Evolutionary conservation across 2,888 invertebrate genomes (phyloP).

Genomic region (Thecophora atra): DNA sequence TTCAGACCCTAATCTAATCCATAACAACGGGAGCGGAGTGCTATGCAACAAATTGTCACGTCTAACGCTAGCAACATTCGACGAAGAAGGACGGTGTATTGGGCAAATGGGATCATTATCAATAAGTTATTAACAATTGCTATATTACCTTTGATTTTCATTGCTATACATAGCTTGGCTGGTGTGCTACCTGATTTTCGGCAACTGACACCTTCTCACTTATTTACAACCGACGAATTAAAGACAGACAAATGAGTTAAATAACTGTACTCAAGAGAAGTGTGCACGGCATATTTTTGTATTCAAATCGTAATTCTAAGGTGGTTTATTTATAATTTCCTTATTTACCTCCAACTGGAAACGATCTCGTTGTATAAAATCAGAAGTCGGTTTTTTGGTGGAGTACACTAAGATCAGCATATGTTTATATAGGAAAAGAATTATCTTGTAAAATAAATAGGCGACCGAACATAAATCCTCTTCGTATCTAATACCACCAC

Average conservation of each 20-base stretch:
- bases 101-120: constrained; percentile 89
- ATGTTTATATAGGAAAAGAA: constrained; percentile 1
- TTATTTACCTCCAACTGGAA: no score
- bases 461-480: constrained; percentile 40
- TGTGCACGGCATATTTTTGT: neutral
- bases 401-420: neutral
- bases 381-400: neutral
- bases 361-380: neutral
- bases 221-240: neutral
- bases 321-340: neutral
- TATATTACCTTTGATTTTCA: constrained; percentile 44
- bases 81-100: constrained; percentile 86
- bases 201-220: neutral
- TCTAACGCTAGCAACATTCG: constrained; percentile 87
- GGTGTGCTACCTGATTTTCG: constrained; percentile 30
- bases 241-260: no score
- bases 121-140: constrained; percentile 69
- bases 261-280: neutral
- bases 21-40: constrained; percentile 67
- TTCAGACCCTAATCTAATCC: constrained; percentile 66
- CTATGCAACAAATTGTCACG: constrained; percentile 87
- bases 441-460: constrained; percentile 32
- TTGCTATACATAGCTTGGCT: constrained; percentile 36
- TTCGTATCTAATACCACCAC: constrained; percentile 52
- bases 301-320: neutral